Conservation (phyloP, 2,797 vertebrate genomes). For the Lepus oiostolus region DNA sequence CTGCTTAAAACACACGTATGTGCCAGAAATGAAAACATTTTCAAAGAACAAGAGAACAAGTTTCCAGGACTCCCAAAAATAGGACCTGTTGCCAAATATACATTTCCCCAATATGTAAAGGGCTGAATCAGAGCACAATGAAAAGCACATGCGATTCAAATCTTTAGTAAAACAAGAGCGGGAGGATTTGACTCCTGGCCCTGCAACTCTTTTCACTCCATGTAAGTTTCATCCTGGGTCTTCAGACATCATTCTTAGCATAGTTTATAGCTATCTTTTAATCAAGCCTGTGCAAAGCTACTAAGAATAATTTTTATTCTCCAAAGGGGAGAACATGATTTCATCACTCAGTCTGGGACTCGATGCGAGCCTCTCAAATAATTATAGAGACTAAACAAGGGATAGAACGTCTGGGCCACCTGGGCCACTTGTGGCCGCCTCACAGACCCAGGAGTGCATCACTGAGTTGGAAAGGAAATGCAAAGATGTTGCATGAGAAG, state of each 20-base stretch:
- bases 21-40: slow-evolving; percentile 85
- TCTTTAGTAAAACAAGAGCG: slow-evolving; percentile 54
- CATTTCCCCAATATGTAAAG: slow-evolving; percentile 61
- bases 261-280: slow-evolving; percentile 45
- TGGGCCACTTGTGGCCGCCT: not conserved
- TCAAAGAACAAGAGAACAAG: slow-evolving; percentile 80
- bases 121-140: slow-evolving; percentile 69
- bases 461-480: not conserved
- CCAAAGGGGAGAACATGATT: slow-evolving; percentile 29
- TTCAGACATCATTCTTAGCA: slow-evolving; percentile 18
- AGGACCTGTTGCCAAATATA: slow-evolving; percentile 79
- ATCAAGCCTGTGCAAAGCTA: slow-evolving; percentile 40
- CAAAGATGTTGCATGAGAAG: not conserved
- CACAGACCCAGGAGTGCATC: not conserved
- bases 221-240: slow-evolving; percentile 4
- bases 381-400: slow-evolving; percentile 16
- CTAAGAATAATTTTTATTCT: slow-evolving; percentile 48
- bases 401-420: not conserved
- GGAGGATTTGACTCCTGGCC: not conserved
- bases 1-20: slow-evolving; percentile 65
- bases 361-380: slow-evolving; percentile 53
- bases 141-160: slow-evolving; percentile 71
- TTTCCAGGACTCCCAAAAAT: slow-evolving; percentile 85
- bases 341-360: slow-evolving; percentile 43
- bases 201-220: not conserved